Evolutionary conservation across 2,113 vertebrate genomes (phyloP).

Genomic region (Sula dactylatra): DNA sequence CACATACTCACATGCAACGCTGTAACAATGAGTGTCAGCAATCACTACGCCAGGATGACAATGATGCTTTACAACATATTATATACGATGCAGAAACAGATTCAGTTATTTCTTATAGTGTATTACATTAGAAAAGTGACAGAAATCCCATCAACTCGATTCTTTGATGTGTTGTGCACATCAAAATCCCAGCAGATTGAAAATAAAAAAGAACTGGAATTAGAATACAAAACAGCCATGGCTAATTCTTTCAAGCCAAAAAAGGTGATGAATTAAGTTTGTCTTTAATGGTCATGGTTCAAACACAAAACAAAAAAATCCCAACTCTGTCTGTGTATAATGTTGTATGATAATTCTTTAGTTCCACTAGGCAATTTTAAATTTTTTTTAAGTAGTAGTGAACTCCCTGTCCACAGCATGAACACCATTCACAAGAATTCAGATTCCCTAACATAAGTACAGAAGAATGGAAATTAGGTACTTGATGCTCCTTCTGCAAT

Average conservation of each 20-base stretch:
- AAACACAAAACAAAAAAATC: not conserved
- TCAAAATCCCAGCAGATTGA: not conserved
- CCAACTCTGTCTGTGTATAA: not conserved
- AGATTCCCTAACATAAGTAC: not conserved
- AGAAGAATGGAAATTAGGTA: not conserved
- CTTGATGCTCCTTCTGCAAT: not conserved
- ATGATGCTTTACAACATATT: not conserved
- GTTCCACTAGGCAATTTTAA: not conserved
- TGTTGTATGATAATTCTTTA: not conserved
- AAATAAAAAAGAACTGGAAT: not conserved
- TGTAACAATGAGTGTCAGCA: not conserved
- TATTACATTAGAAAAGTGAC: not conserved
- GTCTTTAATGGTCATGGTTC: not conserved
- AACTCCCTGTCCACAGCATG: not conserved
- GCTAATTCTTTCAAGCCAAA: not conserved
- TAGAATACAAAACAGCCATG: not conserved
- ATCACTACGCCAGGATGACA: not conserved
- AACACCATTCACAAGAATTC: not conserved
- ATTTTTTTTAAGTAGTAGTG: not conserved
- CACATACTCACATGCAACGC: fast-evolving
- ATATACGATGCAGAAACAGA: not conserved
- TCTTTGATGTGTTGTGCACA: not conserved
- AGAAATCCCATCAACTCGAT: not conserved
- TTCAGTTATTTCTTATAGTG: not conserved
- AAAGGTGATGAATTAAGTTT: not conserved